Evolutionary conservation across 1,140 invertebrate genomes (phyloP), one percentile per base, ranked within the genome.

Genomic region (Scaptomyza pallida): DNA sequence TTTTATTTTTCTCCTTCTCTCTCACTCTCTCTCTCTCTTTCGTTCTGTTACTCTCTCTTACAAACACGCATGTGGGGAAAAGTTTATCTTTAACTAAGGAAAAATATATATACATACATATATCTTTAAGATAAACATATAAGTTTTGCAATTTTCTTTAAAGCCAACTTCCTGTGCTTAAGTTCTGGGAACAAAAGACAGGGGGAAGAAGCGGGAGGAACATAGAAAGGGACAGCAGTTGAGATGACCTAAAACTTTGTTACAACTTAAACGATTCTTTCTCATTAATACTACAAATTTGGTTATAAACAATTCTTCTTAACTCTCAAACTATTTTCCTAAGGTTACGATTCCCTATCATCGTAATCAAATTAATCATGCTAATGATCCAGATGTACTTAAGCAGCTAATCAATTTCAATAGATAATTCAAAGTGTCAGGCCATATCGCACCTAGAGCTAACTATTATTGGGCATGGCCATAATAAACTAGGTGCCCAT

Each of bases 351-450:
- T 26, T 5, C 3, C 6, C 4, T 26, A 26, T 4, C 6, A 19
- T 3, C n/a, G 3, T 13, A 23, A 23, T 19, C 12, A n/a, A 47
- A 23, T 8, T 6, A 21, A 47, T 44, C 12, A 44, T 19, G 12
- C 6, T 26, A 47, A 12, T 10, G n/a, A 23, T 16, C 37, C 16
- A 26, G 3, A 12, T 40, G 5, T 15, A 54, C n/a, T 41, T 41
- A 19, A 21, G 15, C 40, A 62, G 50, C 59, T 48, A 69, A 69
- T 69, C 65, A 70, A 56, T 64, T 64, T 63, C 26, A 26, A 16
- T 35, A 70, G 67, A 43, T 64, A 56, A 70, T 44, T 50, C 67
- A 70, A 64, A 56, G 67, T 70, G 67, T 69, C 65, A 63, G 59
- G 21, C 35, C 59, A 70, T 55, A 70, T 64, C 40, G 67, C 67